Base-by-base conservation (phyloP, 2,113 vertebrate genomes). In the Hipposideros armiger region DNA sequence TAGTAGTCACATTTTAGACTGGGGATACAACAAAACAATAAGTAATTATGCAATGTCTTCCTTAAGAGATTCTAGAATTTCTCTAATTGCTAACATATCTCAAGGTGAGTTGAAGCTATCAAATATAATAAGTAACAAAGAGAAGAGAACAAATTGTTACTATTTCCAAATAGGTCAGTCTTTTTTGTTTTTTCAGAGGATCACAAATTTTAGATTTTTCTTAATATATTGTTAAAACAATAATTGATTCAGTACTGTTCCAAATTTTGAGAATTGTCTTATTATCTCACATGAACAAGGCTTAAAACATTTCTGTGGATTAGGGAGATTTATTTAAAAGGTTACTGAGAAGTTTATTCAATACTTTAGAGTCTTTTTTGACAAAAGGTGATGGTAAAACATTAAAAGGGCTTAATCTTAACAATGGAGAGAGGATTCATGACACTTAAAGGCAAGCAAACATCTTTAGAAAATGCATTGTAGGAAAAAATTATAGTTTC, bases 191-290 rank as follows among this genome's bases (percentile, higher is more conserved):
- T 32, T 32, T 84, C 45, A 14, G 69, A 88, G 22, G 22, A 73
- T 40, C 17, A 82, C 64, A 84, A 82, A 60, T 84, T 87, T 32
- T 72, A 92, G 60, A 69, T 73, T 90, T 90, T 82, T 95, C 91
- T 76, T 70, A 84, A 74, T 60, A 60, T 67, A 85, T 73, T 70
- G 82, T 70, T 32, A 14, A 95, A 95, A 85, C 19, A 96, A 85
- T 82, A 93, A 66, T 11, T 64, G 20, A 91, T 54, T 92, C 22
- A 69, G 2, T 82, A 50, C 24, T 77, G 24, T 76, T 90, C 13
- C 30, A 95, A 45, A 90, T 81, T 88, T 91, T 88, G 45, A 73
- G 54, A 93, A 77, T 64, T 73, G 14, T 72, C 78, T 20, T 50
- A 69, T 58, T 76, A 76, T 8, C 15, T 83, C 32, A 64, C 10